A percentile compares a stretch with the other conserved stretches of the same genome.
Evolutionary conservation across 2,888 invertebrate genomes (phyloP).

Genomic region (Perizoma flavofasciatum): DNA sequence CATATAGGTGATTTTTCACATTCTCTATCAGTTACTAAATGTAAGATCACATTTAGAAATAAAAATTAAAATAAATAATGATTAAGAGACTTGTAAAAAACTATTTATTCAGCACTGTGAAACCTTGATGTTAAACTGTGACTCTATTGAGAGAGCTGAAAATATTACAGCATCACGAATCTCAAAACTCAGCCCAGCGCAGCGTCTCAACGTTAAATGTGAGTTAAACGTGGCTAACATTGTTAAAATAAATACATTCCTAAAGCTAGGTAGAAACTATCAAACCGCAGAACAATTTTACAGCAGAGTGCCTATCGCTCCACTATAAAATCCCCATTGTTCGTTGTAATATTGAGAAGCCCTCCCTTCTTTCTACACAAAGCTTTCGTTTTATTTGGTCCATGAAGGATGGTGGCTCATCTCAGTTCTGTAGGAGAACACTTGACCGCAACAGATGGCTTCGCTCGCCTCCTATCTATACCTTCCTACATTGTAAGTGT

Average conservation of each 20-base stretch:
- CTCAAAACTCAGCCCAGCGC: too few species aligned
- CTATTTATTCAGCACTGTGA: too few species aligned
- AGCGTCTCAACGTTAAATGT: too few species aligned
- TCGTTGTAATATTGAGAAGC: slow-evolving; percentile 27
- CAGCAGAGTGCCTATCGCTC: slow-evolving; percentile 4
- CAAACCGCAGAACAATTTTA: slow-evolving; percentile 7
- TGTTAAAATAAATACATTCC: too few species aligned
- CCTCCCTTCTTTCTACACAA: slow-evolving; percentile 24
- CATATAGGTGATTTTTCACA: too few species aligned
- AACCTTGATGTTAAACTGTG: not conserved
- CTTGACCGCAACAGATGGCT: slow-evolving; percentile 78
- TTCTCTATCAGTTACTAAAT: too few species aligned
- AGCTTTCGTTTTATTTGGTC: slow-evolving; percentile 58
- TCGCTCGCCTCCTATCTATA: slow-evolving; percentile 52
- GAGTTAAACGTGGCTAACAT: too few species aligned
- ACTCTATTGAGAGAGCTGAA: not conserved
- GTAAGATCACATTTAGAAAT: too few species aligned
- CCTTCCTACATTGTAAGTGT: slow-evolving; percentile 4
- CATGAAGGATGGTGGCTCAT: slow-evolving; percentile 64
- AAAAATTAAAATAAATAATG: too few species aligned
- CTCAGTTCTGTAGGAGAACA: slow-evolving; percentile 60
- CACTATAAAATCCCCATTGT: slow-evolving; percentile 26
- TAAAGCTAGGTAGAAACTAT: not conserved
- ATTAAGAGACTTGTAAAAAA: too few species aligned
- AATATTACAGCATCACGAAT: not conserved